These are phyloP conservation scores for Caenorhabditis imperialis DNA, from an alignment of 2,888 invertebrate species.

Conservation along the genomic window DNA sequence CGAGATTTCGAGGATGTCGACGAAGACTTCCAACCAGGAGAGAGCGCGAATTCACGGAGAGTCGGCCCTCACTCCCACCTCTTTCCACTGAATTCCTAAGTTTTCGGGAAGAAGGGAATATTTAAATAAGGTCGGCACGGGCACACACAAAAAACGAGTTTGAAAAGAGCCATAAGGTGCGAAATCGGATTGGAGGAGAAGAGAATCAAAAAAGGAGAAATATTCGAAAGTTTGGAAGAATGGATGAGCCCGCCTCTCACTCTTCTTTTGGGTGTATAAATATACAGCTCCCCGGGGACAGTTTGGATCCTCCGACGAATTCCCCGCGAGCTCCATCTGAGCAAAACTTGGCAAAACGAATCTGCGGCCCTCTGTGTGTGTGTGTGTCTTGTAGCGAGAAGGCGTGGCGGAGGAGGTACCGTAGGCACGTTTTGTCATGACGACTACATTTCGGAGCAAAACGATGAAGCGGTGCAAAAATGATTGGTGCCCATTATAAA, in stretches of 20 bases:
- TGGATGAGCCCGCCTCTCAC: slow-evolving; percentile 26
- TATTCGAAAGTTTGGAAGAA: no score
- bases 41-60: slow-evolving; percentile 11
- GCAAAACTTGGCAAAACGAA: slow-evolving; percentile 35
- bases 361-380: slow-evolving; percentile 6
- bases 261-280: slow-evolving; percentile 30
- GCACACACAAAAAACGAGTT: no score
- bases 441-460: slow-evolving; percentile 11
- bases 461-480: slow-evolving; percentile 15
- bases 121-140: slow-evolving; percentile 18
- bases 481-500: slow-evolving; percentile 36
- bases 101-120: slow-evolving; percentile 19
- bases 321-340: background rate
- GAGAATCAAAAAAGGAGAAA: no score
- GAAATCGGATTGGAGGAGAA: no score
- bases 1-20: slow-evolving; percentile 25
- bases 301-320: slow-evolving; percentile 24
- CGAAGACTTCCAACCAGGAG: slow-evolving; percentile 13
- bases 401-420: slow-evolving; percentile 18
- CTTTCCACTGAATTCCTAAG: slow-evolving; percentile 27
- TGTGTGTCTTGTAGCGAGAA: slow-evolving; percentile 2
- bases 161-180: no score
- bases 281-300: slow-evolving; percentile 46
- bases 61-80: slow-evolving; percentile 23
- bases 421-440: slow-evolving; percentile 40